phyloP scores from a whole-genome alignment of 2,888 invertebrate species.

The Capitulum mitella region DNA sequence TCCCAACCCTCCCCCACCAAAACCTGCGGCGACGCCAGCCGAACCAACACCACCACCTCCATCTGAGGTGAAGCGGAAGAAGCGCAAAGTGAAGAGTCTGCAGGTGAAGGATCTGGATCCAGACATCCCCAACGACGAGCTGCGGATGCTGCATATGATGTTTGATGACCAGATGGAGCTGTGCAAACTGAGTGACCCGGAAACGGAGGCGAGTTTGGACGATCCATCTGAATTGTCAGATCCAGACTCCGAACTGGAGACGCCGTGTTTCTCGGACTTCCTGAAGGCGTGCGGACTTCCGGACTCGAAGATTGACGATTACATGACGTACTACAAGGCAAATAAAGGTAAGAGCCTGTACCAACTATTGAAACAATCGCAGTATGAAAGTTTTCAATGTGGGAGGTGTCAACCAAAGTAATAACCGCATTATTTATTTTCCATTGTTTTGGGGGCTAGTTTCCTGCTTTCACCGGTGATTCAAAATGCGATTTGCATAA shows the following conservation, averaged over 20 bases:
- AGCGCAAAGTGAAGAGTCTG: not conserved
- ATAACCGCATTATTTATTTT: no score
- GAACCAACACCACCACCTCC: not conserved
- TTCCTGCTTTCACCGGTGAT: no score
- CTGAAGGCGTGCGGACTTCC: not conserved
- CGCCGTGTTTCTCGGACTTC: not conserved
- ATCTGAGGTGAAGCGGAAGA: not conserved
- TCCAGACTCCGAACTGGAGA: not conserved
- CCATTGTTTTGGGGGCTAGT: no score
- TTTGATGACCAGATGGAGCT: conserved; percentile 2
- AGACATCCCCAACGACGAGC: not conserved
- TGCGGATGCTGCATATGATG: not conserved
- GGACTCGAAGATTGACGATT: not conserved
- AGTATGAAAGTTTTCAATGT: no score
- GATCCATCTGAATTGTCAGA: not conserved
- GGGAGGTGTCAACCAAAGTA: no score
- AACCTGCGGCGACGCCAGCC: not conserved
- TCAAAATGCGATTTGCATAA: no score
- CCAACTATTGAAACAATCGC: no score
- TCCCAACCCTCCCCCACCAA: not conserved
- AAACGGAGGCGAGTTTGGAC: not conserved
- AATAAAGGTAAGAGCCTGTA: not conserved
- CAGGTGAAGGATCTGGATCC: not conserved
- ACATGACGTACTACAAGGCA: not conserved
- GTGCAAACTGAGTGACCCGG: not conserved